Base-by-base conservation (phyloP, 2,797 vertebrate species). In the Pygocentrus nattereri region DNA sequence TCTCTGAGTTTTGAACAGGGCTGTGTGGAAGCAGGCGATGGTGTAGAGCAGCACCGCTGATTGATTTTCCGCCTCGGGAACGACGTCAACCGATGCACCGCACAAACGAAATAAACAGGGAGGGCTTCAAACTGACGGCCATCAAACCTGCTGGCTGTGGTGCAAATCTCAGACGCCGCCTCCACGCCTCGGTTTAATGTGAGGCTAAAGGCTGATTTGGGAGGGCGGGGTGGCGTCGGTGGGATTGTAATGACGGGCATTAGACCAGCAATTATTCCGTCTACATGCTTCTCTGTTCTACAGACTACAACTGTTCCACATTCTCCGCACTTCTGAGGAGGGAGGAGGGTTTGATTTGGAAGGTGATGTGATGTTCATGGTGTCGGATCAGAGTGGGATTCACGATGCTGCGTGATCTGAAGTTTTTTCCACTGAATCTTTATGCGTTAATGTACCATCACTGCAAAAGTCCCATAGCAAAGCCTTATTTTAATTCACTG, bases 261-360 rank as follows among this genome's bases (percentile, higher is more conserved):
- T 90, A 91, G 85, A 90, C 85, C 87, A 88, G 87, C 82, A 78
- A 91, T 93, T 91, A 92, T 88, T 87, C 86, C 86, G 81, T 87
- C 88, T 6, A 31, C 59, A 30, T 30, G 34, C 38, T 41, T 27
- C 15, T 64, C 41, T 41, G 41, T 59, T 44, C 2, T 30, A 41
- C 41, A 41, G 41, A 41, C 23, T 18, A 27, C 18, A 19, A 16
- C 56, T 11, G 0, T 0, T 16, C 34, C 38, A 27, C n/a, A 0
- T 19, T 30, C 15, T 25, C 18, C n/a, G 64, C 62, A 21, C 23
- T 34, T 38, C 62, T 38, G 62, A 65, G 30, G 18, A 38, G 62
- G 19, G 62, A 65, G 30, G 18, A 38, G 62, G 19, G 61, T 34
- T 64, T 64, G 13, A 62, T 27, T 5, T 31, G 27, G 16, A 30